Evolutionary conservation across 92 coral and sea anemone genomes (phyloP).

Genomic region (Heteractis magnifica): DNA sequence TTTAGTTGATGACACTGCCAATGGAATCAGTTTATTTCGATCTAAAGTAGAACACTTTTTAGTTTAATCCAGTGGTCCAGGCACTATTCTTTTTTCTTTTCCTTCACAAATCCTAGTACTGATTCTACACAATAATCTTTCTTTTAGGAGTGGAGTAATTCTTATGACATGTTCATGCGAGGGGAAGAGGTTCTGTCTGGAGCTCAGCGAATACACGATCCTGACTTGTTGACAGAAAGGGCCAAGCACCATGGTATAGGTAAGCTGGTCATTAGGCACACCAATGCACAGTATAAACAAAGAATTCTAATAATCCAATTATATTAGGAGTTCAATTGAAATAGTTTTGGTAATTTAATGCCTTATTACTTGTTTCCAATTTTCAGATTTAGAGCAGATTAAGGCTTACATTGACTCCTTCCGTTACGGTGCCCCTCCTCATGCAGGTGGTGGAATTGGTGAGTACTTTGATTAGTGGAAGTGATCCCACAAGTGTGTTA

Average conservation of each 20-base stretch:
- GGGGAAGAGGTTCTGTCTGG: constrained; percentile 97
- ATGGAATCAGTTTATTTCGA: too few species aligned
- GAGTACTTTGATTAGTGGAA: constrained; percentile 8
- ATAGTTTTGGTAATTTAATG: too few species aligned
- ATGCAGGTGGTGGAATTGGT: constrained; percentile 99
- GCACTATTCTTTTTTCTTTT: too few species aligned
- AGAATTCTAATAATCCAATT: too few species aligned
- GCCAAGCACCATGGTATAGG: constrained; percentile 88
- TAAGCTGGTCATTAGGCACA: constrained; percentile 22
- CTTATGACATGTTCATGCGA: constrained; percentile 98
- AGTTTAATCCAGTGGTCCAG: too few species aligned
- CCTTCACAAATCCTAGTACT: too few species aligned
- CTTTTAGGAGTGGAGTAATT: constrained; percentile 77
- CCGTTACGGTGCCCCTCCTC: constrained; percentile 98
- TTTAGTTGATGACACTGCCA: too few species aligned
- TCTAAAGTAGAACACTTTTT: too few species aligned
- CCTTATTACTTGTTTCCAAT: background rate
- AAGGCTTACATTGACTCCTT: constrained; percentile 96
- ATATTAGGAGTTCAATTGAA: too few species aligned
- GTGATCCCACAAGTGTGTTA: too few species aligned
- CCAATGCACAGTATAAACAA: too few species aligned
- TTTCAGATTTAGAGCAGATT: constrained; percentile 81
- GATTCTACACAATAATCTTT: too few species aligned
- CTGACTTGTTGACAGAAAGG: constrained; percentile 80
- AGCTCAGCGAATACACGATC: constrained; percentile 96